phyloP scores from a whole-genome alignment of 2,113 vertebrate species.

The Neodontobutis hainanensis region DNA sequence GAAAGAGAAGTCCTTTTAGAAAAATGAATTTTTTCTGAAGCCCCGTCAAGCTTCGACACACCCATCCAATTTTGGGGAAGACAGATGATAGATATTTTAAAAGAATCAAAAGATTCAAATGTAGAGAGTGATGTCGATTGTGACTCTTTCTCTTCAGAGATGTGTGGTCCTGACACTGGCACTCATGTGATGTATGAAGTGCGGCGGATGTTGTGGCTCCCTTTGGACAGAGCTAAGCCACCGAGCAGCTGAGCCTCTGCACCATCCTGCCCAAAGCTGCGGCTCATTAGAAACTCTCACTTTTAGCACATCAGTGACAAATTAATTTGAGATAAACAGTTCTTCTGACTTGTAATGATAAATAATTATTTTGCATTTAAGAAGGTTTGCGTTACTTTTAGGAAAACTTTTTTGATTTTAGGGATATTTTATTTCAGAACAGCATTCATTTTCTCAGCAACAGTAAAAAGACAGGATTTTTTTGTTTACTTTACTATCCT shows the following conservation, averaged over 20 bases:
- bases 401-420: no score
- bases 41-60: background rate
- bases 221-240: conserved; percentile 2
- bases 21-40: conserved; percentile 1
- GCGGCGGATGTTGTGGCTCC: conserved; percentile 3
- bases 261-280: background rate
- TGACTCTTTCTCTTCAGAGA: background rate
- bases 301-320: conserved; percentile 4
- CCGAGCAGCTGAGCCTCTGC: conserved; percentile 9
- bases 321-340: background rate
- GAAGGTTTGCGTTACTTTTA: no score
- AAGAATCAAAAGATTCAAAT: background rate
- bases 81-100: no score
- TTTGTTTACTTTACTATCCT: no score
- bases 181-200: conserved; percentile 1
- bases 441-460: no score
- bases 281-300: background rate
- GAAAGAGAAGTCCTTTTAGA: conserved; percentile 7
- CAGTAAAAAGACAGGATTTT: no score
- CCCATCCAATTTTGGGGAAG: background rate
- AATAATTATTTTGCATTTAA: no score
- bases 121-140: background rate
- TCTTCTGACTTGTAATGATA: background rate
- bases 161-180: conserved; percentile 2
- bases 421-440: no score